These are phyloP conservation scores for Geotrypetes seraphini DNA, from an alignment of 2,797 vertebrate species.

Conservation along the genomic window DNA sequence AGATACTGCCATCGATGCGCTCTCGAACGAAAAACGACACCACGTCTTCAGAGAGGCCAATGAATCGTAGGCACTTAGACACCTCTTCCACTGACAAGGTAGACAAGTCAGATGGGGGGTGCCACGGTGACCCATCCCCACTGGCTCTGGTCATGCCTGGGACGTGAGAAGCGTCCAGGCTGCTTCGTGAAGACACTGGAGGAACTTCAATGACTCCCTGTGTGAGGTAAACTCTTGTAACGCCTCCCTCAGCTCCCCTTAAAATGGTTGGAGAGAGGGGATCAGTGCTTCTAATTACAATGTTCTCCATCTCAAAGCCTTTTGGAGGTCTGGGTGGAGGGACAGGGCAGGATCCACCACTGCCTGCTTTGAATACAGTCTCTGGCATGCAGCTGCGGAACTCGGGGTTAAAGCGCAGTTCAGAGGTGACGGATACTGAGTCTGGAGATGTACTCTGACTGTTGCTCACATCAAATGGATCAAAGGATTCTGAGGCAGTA, in stretches of 20 bases:
- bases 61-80: slow-evolving; percentile 85
- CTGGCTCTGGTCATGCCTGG: slow-evolving; percentile 15
- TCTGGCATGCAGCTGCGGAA: slow-evolving; percentile 16
- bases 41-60: slow-evolving; percentile 86
- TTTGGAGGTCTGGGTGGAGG: slow-evolving; percentile 38
- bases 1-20: slow-evolving; percentile 90
- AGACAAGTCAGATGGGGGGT: slow-evolving; percentile 81
- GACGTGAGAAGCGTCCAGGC: not conserved
- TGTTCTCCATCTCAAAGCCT: slow-evolving; percentile 48
- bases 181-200: slow-evolving; percentile 21
- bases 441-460: slow-evolving; percentile 55
- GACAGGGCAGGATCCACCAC: slow-evolving; percentile 16
- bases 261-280: slow-evolving; percentile 36
- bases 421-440: slow-evolving; percentile 40
- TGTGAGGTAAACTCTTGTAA: slow-evolving; percentile 46
- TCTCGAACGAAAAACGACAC: slow-evolving; percentile 85
- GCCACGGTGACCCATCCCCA: slow-evolving; percentile 58
- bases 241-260: slow-evolving; percentile 67
- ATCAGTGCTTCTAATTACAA: slow-evolving; percentile 32
- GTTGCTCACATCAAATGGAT: slow-evolving; percentile 36
- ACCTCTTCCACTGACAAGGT: slow-evolving; percentile 89
- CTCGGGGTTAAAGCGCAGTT: slow-evolving; percentile 27
- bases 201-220: slow-evolving; percentile 56
- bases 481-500: slow-evolving; percentile 26
- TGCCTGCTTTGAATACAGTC: slow-evolving; percentile 17